phyloP scores from a whole-genome alignment of 2,888 invertebrate species.

The Apantesis nais region DNA sequence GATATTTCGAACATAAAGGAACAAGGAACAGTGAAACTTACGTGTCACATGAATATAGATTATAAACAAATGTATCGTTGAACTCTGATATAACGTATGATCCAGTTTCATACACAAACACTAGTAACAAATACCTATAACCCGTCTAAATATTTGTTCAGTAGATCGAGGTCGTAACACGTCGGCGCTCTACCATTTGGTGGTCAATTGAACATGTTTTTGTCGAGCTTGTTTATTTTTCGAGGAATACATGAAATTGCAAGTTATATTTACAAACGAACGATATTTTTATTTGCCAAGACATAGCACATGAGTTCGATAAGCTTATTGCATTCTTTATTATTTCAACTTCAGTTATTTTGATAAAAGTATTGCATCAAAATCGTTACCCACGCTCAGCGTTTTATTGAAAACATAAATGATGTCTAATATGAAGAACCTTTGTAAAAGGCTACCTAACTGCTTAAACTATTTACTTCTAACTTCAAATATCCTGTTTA shows the following conservation, averaged over 20 bases:
- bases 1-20: neutral
- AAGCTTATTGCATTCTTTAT: neutral
- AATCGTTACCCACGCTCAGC: too few relatives aligned
- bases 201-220: conserved; percentile 16
- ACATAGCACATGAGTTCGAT: neutral
- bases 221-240: conserved; percentile 7
- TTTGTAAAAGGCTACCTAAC: neutral
- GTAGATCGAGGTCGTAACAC: conserved; percentile 12
- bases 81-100: neutral
- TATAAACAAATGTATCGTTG: neutral
- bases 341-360: neutral
- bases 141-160: conserved; percentile 4
- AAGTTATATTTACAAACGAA: neutral
- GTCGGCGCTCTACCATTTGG: conserved; percentile 6
- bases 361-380: neutral
- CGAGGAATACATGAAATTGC: neutral
- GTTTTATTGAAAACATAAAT: neutral
- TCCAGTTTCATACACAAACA: conserved; percentile 1
- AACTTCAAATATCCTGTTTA: too few relatives aligned
- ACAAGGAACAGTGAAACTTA: neutral
- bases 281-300: neutral
- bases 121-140: neutral
- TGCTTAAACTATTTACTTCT: neutral
- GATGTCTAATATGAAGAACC: neutral
- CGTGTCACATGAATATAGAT: neutral